phyloP scores from a whole-genome alignment of 2,888 invertebrate species.

The Nymphalis polychloros region DNA sequence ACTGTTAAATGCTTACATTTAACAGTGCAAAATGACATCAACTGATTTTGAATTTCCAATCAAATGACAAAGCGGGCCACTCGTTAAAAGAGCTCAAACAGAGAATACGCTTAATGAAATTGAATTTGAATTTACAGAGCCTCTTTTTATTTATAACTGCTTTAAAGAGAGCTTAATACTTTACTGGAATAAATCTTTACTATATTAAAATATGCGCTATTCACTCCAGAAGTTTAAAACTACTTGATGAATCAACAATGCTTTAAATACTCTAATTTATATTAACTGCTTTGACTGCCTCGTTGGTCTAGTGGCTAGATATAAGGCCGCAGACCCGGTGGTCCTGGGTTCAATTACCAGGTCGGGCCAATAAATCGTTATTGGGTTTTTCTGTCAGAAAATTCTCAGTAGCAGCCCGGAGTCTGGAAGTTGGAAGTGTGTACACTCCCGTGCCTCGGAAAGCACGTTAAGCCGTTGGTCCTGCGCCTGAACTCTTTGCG shows the following conservation, averaged over 20 bases:
- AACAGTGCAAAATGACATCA: neutral
- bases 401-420: no score
- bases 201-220: neutral
- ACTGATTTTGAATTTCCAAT: neutral
- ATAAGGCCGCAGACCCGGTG: no score
- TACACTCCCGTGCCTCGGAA: no score
- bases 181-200: conserved; percentile 4
- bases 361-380: no score
- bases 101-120: conserved; percentile 3
- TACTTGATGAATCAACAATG: neutral
- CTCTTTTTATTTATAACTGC: neutral
- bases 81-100: conserved; percentile 5
- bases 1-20: neutral
- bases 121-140: neutral
- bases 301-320: no score
- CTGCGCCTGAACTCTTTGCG: no score
- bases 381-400: no score
- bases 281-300: no score
- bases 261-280: no score
- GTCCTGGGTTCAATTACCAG: no score
- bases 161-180: conserved; percentile 1
- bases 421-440: no score
- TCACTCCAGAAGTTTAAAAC: neutral
- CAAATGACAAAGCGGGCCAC: neutral
- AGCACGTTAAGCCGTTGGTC: no score